A percentile compares a stretch with the other conserved stretches of the same genome.
Conservation (phyloP, 1,140 invertebrate genomes). For the Drosophila ficusphila region DNA sequence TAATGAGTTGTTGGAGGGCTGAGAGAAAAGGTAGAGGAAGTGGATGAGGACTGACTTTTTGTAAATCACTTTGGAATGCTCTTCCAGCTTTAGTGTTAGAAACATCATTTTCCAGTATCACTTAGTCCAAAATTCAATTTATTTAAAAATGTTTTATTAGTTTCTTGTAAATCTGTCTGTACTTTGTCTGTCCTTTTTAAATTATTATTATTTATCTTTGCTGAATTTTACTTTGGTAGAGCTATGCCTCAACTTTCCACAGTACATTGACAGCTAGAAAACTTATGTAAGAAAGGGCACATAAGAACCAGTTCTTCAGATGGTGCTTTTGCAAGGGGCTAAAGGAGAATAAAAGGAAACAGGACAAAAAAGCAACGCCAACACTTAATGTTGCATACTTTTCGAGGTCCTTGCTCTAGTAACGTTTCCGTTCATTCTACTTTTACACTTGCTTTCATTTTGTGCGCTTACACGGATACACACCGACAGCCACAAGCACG, state of each 20-base stretch:
- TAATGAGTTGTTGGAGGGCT: constrained; percentile 50
- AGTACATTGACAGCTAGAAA: constrained; percentile 45
- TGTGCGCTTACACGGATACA: constrained; percentile 28
- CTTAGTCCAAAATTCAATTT: background rate
- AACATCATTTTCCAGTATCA: too few relatives aligned
- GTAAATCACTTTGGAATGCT: constrained; percentile 16
- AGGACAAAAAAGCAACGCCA: constrained; percentile 6
- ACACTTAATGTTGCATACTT: constrained; percentile 80
- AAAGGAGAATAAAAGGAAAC: background rate
- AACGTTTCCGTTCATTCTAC: constrained; percentile 79
- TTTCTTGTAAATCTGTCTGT: too few relatives aligned
- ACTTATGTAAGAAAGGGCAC: constrained; percentile 72
- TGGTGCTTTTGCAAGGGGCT: background rate
- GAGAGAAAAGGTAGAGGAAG: constrained; percentile 12
- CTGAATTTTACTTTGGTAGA: background rate
- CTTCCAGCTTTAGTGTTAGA: too few relatives aligned
- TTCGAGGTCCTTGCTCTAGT: constrained; percentile 77
- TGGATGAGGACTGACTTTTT: constrained; percentile 29
- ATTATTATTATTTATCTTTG: background rate
- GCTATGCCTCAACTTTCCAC: background rate
- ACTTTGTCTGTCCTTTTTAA: too few relatives aligned
- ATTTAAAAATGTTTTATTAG: too few relatives aligned
- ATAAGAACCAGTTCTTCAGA: constrained; percentile 39
- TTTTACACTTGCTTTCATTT: constrained; percentile 49
- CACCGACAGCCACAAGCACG: background rate